phyloP scores from a whole-genome alignment of 2,888 invertebrate genomes.

The Pasiphila rectangulata region DNA sequence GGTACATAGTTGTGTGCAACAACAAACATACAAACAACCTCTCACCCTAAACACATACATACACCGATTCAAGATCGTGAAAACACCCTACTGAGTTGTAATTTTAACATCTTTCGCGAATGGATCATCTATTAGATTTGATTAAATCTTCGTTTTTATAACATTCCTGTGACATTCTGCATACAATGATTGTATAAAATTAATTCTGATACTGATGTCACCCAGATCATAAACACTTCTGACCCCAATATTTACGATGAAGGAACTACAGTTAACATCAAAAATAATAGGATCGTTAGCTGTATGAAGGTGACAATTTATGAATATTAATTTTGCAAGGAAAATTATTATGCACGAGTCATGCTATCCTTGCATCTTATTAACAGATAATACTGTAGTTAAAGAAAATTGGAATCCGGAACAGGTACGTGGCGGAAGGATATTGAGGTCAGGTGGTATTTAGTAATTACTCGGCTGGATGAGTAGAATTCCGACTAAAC shows the following conservation, averaged over 20 bases:
- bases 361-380: conserved; percentile 21
- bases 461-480: conserved; percentile 37
- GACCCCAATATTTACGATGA: conserved; percentile 10
- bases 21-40: no score
- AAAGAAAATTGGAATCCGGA: conserved; percentile 32
- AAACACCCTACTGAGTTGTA: no score
- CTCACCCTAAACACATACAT: no score
- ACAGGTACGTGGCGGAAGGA: conserved; percentile 37
- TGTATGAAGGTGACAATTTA: conserved; percentile 19
- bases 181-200: no score
- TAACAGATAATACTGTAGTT: conserved; percentile 18
- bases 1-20: no score
- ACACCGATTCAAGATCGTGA: no score
- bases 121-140: no score
- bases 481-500: conserved; percentile 40
- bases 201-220: no score
- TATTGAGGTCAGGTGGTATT: conserved; percentile 42
- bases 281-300: conserved; percentile 17
- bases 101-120: no score
- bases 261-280: conserved; percentile 11
- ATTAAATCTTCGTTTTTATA: no score
- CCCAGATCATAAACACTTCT: no score
- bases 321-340: conserved; percentile 19
- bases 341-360: conserved; percentile 21
- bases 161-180: no score